A percentile compares a stretch with the other conserved stretches of the same genome.
phyloP scores from a whole-genome alignment of 2,888 invertebrate species.

The Bruchidius siliquastri region DNA sequence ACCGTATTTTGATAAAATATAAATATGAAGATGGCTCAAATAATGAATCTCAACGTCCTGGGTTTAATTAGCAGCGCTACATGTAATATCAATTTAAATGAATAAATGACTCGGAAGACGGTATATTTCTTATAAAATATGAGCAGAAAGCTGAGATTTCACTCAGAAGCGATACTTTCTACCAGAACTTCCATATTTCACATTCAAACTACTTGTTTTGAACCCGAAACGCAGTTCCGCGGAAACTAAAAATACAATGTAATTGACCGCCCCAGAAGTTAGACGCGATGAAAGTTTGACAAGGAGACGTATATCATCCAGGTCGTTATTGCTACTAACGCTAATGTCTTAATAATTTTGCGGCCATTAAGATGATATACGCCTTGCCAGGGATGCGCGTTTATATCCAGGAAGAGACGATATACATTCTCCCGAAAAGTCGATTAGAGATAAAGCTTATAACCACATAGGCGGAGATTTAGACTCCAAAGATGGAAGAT shows the following conservation, averaged over 20 bases:
- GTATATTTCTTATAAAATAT: too few relatives aligned
- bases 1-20: too few relatives aligned
- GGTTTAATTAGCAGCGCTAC: too few relatives aligned
- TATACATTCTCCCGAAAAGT: background rate
- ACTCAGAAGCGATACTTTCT: too few relatives aligned
- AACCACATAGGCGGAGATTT: background rate
- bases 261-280: background rate
- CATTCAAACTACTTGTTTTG: background rate
- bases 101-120: too few relatives aligned
- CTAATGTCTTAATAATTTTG: background rate
- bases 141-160: too few relatives aligned
- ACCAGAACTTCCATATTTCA: too few relatives aligned
- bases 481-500: background rate
- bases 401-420: background rate
- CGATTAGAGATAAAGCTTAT: background rate
- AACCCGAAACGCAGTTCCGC: background rate
- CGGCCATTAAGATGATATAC: background rate
- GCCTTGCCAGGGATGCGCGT: background rate
- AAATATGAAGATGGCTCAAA: too few relatives aligned
- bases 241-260: background rate
- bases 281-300: background rate
- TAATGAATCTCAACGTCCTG: too few relatives aligned
- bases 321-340: background rate
- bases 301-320: background rate
- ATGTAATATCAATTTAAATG: too few relatives aligned